A percentile compares a stretch with the other conserved stretches of the same genome.
phyloP scores from a whole-genome alignment of 2,888 invertebrate genomes.

The Drosophila antonietae region DNA sequence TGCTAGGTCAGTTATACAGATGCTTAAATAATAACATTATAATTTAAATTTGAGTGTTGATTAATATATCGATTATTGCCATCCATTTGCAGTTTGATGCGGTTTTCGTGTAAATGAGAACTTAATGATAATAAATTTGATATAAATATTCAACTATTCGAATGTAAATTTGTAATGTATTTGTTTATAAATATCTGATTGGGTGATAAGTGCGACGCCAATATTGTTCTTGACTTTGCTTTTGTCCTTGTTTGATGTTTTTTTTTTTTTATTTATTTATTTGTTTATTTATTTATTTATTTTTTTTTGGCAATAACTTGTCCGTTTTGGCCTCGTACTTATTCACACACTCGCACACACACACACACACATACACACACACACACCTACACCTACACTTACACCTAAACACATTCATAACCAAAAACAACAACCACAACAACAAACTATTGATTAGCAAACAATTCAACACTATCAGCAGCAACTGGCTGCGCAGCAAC shows the following conservation, averaged over 20 bases:
- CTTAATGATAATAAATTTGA: background rate
- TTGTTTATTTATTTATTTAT: background rate
- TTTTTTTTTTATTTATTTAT: background rate
- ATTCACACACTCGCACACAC: background rate
- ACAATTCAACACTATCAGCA: constrained; percentile 86
- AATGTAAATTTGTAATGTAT: constrained; percentile 9
- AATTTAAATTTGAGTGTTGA: constrained; percentile 15
- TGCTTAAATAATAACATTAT: background rate
- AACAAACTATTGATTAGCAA: constrained; percentile 85
- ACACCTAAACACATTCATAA: constrained; percentile 81
- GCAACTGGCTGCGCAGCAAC: constrained; percentile 85
- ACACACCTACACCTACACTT: constrained; percentile 5
- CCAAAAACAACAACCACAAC: constrained; percentile 85
- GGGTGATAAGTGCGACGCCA: constrained; percentile 53
- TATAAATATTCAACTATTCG: background rate
- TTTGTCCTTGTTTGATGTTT: background rate
- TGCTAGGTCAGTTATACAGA: constrained; percentile 37
- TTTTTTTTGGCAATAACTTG: background rate
- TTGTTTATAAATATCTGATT: constrained; percentile 3
- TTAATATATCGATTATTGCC: background rate
- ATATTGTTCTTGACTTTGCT: background rate
- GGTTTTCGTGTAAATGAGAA: background rate
- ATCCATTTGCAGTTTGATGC: too few species aligned
- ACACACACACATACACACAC: background rate
- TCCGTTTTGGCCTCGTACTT: constrained; percentile 35